These are phyloP conservation scores for Chrysolina haemoptera DNA, from an alignment of 2,888 invertebrate species.

Conservation along the genomic window DNA sequence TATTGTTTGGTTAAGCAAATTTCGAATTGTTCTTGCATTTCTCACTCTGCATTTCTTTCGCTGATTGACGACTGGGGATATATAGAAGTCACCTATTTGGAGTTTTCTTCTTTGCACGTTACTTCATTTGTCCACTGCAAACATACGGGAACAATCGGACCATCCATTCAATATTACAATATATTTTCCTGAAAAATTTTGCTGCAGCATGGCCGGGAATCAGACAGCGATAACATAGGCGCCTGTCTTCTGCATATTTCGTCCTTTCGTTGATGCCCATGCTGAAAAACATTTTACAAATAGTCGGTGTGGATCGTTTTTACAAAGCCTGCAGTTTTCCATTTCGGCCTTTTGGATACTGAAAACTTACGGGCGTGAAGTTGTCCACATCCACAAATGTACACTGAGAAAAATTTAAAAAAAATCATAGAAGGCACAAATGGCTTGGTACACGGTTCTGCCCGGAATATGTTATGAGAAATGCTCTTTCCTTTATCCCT, in stretches of 20 bases:
- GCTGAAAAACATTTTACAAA: neutral
- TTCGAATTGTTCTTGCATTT: neutral
- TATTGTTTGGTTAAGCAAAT: neutral
- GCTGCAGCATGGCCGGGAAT: neutral
- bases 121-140: neutral
- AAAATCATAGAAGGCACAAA: too few relatives aligned
- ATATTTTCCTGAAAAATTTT: constrained; percentile 5
- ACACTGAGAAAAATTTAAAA: too few relatives aligned
- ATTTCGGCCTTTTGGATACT: constrained; percentile 7
- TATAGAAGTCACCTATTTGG: neutral
- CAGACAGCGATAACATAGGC: neutral
- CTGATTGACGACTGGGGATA: neutral
- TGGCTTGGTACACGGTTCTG: too few relatives aligned
- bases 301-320: neutral
- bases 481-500: too few relatives aligned
- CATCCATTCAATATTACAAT: too few relatives aligned
- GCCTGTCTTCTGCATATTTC: neutral
- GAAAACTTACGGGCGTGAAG: neutral
- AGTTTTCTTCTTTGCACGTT: neutral
- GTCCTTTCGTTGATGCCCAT: constrained; percentile 3
- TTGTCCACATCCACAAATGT: too few relatives aligned
- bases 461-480: too few relatives aligned
- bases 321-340: neutral
- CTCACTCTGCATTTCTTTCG: neutral
- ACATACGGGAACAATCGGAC: too few relatives aligned